Evolutionary conservation across 2,888 invertebrate species (phyloP).

Genomic region (Crossocerus cetratus): DNA sequence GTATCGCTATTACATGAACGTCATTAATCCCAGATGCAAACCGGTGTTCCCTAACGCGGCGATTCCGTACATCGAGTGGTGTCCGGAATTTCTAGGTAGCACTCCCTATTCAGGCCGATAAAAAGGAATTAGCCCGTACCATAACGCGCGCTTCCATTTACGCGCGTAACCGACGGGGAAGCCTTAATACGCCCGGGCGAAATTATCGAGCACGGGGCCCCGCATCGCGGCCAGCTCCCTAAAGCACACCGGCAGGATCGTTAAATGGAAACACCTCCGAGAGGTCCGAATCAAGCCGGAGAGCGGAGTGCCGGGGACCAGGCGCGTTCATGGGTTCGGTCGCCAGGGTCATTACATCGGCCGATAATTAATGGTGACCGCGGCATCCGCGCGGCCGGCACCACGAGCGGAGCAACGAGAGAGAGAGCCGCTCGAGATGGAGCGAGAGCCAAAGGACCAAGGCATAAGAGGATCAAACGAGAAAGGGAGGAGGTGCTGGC

Average conservation of each 20-base stretch:
- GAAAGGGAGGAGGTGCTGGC: constrained; percentile 22
- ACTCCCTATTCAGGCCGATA: constrained; percentile 31
- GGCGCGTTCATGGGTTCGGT: constrained; percentile 50
- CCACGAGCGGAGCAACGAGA: constrained; percentile 22
- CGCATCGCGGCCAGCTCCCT: constrained; percentile 43
- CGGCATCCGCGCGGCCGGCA: constrained; percentile 42
- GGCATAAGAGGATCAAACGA: constrained; percentile 18
- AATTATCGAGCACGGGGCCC: constrained; percentile 48
- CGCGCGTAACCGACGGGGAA: constrained; percentile 31
- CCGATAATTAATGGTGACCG: constrained; percentile 67
- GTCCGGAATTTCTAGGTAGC: constrained; percentile 1
- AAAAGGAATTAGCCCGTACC: constrained; percentile 45
- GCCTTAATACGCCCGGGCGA: constrained; percentile 49
- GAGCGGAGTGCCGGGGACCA: constrained; percentile 4
- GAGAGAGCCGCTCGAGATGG: background rate
- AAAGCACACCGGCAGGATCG: constrained; percentile 44
- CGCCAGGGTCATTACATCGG: constrained; percentile 61
- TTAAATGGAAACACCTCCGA: constrained; percentile 55
- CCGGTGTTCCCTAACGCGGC: background rate
- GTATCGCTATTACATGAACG: background rate
- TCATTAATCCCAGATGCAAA: background rate
- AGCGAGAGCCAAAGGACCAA: constrained; percentile 11
- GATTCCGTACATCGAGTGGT: background rate
- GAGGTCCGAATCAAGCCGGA: constrained; percentile 41
- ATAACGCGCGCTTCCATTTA: constrained; percentile 48